Conservation (phyloP, 92 coral and sea anemone species). For the Chrysogorgia sp. region DNA sequence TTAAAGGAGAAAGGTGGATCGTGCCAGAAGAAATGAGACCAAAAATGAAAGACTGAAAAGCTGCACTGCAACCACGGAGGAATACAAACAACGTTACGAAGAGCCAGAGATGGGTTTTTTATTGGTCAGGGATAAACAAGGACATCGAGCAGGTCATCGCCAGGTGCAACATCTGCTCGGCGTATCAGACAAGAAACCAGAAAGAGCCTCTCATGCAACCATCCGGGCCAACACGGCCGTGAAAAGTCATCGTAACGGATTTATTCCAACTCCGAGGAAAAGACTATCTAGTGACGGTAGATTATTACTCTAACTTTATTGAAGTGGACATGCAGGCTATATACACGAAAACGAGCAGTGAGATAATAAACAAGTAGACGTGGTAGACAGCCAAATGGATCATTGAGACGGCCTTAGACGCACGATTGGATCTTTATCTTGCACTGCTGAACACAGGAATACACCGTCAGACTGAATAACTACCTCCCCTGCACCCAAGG, state of each 20-base stretch:
- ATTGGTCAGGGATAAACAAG: constrained; percentile 14
- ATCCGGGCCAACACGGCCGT: constrained; percentile 12
- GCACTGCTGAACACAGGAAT: constrained; percentile 35
- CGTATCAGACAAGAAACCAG: constrained; percentile 9
- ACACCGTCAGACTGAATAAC: constrained; percentile 27
- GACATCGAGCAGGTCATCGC: constrained; percentile 12
- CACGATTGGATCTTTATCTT: constrained; percentile 16
- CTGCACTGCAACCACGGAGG: constrained; percentile 26
- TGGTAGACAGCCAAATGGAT: constrained; percentile 17
- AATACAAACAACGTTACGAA: constrained; percentile 4
- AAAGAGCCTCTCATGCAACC: constrained; percentile 19
- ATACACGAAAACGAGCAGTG: too few species aligned
- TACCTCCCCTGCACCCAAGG: constrained; percentile 19
- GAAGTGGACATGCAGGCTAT: constrained; percentile 5
- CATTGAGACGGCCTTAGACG: constrained; percentile 1
- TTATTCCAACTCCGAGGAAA: constrained; percentile 4
- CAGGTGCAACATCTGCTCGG: constrained; percentile 3
- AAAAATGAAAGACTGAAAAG: constrained; percentile 1
- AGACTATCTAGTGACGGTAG: constrained; percentile 9
- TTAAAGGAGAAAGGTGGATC: constrained; percentile 7
- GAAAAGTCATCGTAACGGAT: background rate
- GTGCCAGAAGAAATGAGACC: background rate
- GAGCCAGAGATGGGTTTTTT: constrained; percentile 8
- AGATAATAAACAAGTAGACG: too few species aligned
- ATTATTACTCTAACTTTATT: constrained; percentile 22